These are phyloP conservation scores for Macaca nemestrina DNA, from an alignment of 2,113 vertebrate genomes.

Conservation along the genomic window DNA sequence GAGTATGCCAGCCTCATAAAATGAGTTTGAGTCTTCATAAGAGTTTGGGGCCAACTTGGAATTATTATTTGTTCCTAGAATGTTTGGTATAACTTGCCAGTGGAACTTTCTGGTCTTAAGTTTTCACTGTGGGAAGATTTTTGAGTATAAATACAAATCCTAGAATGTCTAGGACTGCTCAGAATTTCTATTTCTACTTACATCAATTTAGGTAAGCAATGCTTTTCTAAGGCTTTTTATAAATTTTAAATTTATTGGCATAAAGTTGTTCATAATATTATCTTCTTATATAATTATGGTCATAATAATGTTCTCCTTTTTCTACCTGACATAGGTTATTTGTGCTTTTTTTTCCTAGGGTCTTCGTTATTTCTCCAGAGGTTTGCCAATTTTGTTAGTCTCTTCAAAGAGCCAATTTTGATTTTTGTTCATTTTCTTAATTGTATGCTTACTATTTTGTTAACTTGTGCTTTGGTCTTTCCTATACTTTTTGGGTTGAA, in stretches of 20 bases:
- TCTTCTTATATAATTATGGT: neutral
- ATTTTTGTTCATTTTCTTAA: slow-evolving; percentile 21
- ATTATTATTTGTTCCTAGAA: neutral
- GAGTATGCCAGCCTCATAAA: neutral
- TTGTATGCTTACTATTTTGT: neutral
- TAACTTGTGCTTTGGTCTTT: neutral
- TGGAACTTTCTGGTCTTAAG: neutral
- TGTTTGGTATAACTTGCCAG: neutral
- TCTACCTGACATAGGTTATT: neutral
- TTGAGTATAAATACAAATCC: neutral
- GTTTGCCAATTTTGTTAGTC: neutral
- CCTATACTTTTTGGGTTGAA: neutral
- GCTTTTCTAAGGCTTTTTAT: neutral
- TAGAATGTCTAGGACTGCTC: neutral
- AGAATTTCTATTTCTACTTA: neutral
- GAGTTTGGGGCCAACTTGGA: neutral
- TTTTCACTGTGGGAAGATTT: neutral
- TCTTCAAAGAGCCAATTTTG: neutral
- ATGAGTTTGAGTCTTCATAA: neutral
- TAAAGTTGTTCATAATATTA: neutral
- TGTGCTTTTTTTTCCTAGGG: neutral
- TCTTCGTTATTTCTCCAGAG: neutral
- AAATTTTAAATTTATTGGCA: neutral
- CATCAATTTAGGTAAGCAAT: neutral
- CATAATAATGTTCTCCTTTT: neutral